Conservation (phyloP, 1,140 invertebrate species). For the Temnothorax nylanderi region DNA sequence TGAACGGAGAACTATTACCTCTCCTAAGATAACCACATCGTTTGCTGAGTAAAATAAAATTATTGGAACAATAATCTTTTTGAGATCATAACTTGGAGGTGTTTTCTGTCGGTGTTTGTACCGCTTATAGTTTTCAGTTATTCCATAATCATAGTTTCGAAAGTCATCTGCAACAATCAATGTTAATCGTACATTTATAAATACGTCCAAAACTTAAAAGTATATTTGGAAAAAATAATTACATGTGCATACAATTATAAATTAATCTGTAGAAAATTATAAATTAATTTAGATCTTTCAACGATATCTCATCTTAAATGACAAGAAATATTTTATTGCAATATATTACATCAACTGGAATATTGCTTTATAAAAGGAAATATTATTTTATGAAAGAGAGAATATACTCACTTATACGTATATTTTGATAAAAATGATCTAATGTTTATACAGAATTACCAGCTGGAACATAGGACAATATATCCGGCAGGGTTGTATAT, state of each 20-base stretch:
- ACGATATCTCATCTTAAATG: neutral
- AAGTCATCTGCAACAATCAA: slow-evolving; percentile 74
- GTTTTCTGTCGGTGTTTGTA: slow-evolving; percentile 85
- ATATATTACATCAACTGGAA: neutral
- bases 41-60: slow-evolving; percentile 89
- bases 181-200: neutral
- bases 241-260: neutral
- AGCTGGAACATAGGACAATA: neutral
- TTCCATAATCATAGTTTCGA: slow-evolving; percentile 85
- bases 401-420: neutral
- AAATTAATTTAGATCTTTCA: neutral
- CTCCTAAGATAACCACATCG: slow-evolving; percentile 87
- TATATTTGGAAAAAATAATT: neutral
- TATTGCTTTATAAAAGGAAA: neutral
- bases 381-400: neutral
- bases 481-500: neutral
- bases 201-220: neutral
- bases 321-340: neutral
- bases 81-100: slow-evolving; percentile 87
- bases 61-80: slow-evolving; percentile 88
- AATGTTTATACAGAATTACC: neutral
- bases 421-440: neutral
- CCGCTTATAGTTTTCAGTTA: slow-evolving; percentile 82
- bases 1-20: slow-evolving; percentile 71
- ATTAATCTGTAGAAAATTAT: no score